A percentile compares a stretch with the other conserved stretches of the same genome.
phyloP scores from a whole-genome alignment of 2,113 vertebrate genomes.

The Thunnus maccoyii region DNA sequence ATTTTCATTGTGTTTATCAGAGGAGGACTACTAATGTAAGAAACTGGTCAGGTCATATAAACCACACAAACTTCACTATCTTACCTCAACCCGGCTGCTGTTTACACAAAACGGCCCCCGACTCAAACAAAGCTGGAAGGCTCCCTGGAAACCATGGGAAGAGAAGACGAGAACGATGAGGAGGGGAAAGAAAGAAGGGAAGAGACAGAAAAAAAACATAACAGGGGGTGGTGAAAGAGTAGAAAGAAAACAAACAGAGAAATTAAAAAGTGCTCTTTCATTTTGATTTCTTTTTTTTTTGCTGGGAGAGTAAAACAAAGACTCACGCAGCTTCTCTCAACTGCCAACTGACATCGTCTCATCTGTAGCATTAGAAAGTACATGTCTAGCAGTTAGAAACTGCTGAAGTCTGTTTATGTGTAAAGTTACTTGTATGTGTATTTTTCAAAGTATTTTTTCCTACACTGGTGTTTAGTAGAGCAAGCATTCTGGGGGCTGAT shows the following conservation, averaged over 20 bases:
- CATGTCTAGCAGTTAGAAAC: background rate
- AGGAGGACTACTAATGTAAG: slow-evolving; percentile 43
- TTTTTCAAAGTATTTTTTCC: background rate
- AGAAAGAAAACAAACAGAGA: slow-evolving; percentile 25
- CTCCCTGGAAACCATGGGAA: slow-evolving; percentile 59
- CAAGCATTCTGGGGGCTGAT: slow-evolving; percentile 7
- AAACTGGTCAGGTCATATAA: slow-evolving; percentile 40
- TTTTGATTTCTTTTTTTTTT: slow-evolving; percentile 27
- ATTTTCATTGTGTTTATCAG: slow-evolving; percentile 45
- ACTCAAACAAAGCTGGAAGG: slow-evolving; percentile 58
- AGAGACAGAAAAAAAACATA: background rate
- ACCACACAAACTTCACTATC: slow-evolving; percentile 47
- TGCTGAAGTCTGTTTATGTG: background rate
- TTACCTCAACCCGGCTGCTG: slow-evolving; percentile 60
- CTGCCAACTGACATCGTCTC: background rate
- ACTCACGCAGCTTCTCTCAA: background rate
- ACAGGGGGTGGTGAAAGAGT: slow-evolving; percentile 31
- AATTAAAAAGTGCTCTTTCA: slow-evolving; percentile 33
- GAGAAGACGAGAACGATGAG: slow-evolving; percentile 45
- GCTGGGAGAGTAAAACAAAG: background rate
- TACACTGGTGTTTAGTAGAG: slow-evolving; percentile 10
- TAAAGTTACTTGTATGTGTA: background rate
- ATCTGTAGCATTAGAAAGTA: background rate
- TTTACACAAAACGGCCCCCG: slow-evolving; percentile 60
- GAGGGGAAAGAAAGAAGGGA: slow-evolving; percentile 25